These are phyloP conservation scores for Phodopus roborovskii DNA, from an alignment of 2,113 vertebrate species.

Conservation along the genomic window DNA sequence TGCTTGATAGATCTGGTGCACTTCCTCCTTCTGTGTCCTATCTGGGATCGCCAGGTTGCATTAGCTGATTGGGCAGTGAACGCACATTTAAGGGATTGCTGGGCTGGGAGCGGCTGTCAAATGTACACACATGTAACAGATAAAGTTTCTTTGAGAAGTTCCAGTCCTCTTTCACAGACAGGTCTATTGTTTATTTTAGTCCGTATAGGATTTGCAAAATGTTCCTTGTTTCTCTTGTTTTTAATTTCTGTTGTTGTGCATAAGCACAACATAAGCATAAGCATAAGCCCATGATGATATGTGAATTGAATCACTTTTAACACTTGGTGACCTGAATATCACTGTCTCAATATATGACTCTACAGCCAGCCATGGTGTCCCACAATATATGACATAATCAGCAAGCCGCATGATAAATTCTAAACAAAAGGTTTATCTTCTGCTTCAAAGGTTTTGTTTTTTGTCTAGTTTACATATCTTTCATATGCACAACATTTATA, in stretches of 20 bases:
- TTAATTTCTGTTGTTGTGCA: neutral
- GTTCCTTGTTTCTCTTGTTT: neutral
- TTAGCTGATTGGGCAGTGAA: too few species aligned
- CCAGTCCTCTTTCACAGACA: neutral
- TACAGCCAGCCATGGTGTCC: neutral
- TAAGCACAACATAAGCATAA: too few species aligned
- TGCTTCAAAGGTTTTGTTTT: neutral
- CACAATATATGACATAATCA: neutral
- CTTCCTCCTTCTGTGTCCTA: too few species aligned
- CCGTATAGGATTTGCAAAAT: neutral
- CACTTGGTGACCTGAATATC: neutral
- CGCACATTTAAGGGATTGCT: too few species aligned
- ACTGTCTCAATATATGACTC: neutral
- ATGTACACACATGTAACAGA: neutral
- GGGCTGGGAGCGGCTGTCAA: too few species aligned
- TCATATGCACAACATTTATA: neutral
- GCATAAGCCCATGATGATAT: too few species aligned
- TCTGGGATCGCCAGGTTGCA: too few species aligned
- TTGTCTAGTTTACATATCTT: neutral
- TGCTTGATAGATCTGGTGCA: too few species aligned
- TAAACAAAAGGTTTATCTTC: neutral
- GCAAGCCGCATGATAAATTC: neutral
- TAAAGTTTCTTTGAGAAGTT: neutral
- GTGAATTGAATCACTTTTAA: neutral
- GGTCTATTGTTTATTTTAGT: neutral